A percentile compares a stretch with the other conserved stretches of the same genome.
Evolutionary conservation across 1,140 invertebrate species (phyloP).

Genomic region (Trachymyrmex septentrionalis): DNA sequence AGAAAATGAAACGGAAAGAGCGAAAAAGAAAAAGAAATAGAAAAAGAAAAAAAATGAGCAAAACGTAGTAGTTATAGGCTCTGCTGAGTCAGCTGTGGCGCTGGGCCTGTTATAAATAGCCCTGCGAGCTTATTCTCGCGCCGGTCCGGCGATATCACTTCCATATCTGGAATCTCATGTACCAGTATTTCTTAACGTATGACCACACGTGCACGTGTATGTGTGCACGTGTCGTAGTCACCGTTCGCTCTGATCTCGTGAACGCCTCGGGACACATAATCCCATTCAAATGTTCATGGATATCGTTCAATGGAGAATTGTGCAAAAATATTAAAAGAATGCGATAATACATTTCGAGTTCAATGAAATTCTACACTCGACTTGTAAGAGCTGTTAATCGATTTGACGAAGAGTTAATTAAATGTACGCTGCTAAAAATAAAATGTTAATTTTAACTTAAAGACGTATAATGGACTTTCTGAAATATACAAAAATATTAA

Average conservation of each 20-base stretch:
- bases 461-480: no score
- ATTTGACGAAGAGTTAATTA: not conserved
- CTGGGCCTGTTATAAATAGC: slow-evolving; percentile 79
- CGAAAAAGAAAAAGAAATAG: not conserved
- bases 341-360: not conserved
- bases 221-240: slow-evolving; percentile 34
- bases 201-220: slow-evolving; percentile 23
- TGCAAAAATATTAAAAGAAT: slow-evolving; percentile 3
- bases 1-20: slow-evolving; percentile 55
- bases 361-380: slow-evolving; percentile 1
- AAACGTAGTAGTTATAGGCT: slow-evolving; percentile 12
- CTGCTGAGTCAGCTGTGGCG: slow-evolving; percentile 76
- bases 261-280: slow-evolving; percentile 23
- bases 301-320: not conserved
- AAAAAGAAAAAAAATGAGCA: not conserved
- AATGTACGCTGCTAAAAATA: no score
- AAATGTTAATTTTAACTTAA: no score
- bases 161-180: slow-evolving; percentile 73
- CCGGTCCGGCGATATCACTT: slow-evolving; percentile 71
- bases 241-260: slow-evolving; percentile 31
- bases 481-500: no score
- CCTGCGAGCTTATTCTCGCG: slow-evolving; percentile 71
- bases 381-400: not conserved
- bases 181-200: slow-evolving; percentile 65
- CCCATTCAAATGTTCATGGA: slow-evolving; percentile 25